phyloP scores from a whole-genome alignment of 1,140 invertebrate species.

The Leptonema lineaticorne region DNA sequence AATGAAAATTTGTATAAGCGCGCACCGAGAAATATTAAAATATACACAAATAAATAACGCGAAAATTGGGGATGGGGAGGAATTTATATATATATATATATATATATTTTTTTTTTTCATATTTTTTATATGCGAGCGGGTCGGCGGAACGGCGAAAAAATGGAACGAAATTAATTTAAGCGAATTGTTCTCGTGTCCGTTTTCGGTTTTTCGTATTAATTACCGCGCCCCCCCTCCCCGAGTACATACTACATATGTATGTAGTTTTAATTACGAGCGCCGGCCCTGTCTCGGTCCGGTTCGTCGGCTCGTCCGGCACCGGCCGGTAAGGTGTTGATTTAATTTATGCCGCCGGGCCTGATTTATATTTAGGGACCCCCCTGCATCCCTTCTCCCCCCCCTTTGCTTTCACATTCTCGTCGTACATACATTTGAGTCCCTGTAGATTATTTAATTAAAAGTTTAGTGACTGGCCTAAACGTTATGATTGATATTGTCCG shows the following conservation, averaged over 20 bases:
- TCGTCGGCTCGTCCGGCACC: neutral
- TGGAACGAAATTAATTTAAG: slow-evolving; percentile 6
- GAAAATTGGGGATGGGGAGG: neutral
- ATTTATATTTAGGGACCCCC: slow-evolving; percentile 34
- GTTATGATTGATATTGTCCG: slow-evolving; percentile 28
- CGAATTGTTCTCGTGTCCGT: slow-evolving; percentile 5
- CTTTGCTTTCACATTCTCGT: slow-evolving; percentile 26
- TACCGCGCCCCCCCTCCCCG: neutral
- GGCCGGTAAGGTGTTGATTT: slow-evolving; percentile 34
- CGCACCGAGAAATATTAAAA: no score
- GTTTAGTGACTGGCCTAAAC: slow-evolving; percentile 1
- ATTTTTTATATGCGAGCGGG: no score
- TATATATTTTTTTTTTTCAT: no score
- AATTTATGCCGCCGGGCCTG: slow-evolving; percentile 27
- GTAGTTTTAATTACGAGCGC: slow-evolving; percentile 11
- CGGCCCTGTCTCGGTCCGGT: neutral
- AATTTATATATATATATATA: neutral
- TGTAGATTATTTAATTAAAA: slow-evolving; percentile 33
- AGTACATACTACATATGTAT: neutral
- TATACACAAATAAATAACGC: no score
- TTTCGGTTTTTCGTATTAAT: slow-evolving; percentile 14
- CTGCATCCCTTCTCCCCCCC: no score
- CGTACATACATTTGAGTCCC: slow-evolving; percentile 10
- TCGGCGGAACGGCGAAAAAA: no score
- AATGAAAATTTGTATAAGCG: neutral